phyloP scores from a whole-genome alignment of 1,140 invertebrate species.

The Drosophila littoralis region DNA sequence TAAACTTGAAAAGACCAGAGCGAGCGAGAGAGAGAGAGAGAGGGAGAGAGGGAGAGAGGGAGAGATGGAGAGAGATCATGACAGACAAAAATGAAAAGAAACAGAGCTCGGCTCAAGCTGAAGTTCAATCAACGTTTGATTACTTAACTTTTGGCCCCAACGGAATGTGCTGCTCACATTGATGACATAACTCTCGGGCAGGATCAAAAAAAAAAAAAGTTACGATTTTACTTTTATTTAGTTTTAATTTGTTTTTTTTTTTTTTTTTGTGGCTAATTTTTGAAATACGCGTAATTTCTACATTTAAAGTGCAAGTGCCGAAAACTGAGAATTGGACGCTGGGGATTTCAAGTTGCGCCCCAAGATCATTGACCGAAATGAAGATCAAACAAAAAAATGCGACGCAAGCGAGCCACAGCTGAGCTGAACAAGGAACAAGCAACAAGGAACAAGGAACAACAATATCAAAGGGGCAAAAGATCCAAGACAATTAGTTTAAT shows the following conservation, averaged over 20 bases:
- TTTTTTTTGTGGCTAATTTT: conserved; percentile 11
- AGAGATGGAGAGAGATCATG: neutral
- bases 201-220: conserved; percentile 6
- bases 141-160: conserved; percentile 66
- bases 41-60: neutral
- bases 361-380: conserved; percentile 67
- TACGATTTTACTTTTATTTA: conserved; percentile 2
- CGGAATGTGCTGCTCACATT: conserved; percentile 55
- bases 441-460: neutral
- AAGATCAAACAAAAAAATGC: conserved; percentile 21
- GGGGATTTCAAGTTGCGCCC: conserved; percentile 51
- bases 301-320: conserved; percentile 78
- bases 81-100: neutral
- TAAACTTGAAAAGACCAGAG: conserved; percentile 22
- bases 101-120: conserved; percentile 2
- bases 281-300: conserved; percentile 62
- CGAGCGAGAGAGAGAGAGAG: neutral
- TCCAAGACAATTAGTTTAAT: conserved; percentile 78
- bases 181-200: conserved; percentile 65
- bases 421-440: conserved; percentile 4
- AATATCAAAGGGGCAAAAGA: conserved; percentile 10
- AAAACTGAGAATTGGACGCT: conserved; percentile 74
- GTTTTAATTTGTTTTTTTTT: conserved; percentile 4
- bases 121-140: conserved; percentile 66
- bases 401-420: neutral